Percentiles rank a stretch among this genome's conserved stretches.
phyloP scores from a whole-genome alignment of 2,888 invertebrate species.

The Lycocerus yunnanus region DNA sequence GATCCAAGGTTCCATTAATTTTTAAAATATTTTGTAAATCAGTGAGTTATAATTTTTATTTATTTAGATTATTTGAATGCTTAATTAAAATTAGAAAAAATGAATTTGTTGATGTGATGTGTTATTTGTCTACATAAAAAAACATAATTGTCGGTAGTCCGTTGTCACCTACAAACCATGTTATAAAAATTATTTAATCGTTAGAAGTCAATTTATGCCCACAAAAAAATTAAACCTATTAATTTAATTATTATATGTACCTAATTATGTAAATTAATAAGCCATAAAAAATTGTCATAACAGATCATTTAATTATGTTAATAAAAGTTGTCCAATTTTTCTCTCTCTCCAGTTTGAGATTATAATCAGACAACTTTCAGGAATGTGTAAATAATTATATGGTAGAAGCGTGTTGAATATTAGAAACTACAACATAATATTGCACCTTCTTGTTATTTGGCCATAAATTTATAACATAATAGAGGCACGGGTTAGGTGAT shows the following conservation, averaged over 20 bases:
- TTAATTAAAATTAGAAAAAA: too few relatives aligned
- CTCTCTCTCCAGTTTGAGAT: conserved; percentile 15
- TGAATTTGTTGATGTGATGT: too few relatives aligned
- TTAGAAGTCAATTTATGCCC: neutral
- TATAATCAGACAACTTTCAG: conserved; percentile 33
- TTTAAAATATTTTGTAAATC: neutral
- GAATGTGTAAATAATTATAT: conserved; percentile 37
- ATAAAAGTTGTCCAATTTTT: conserved; percentile 13
- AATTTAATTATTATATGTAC: neutral
- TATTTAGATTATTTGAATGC: too few relatives aligned
- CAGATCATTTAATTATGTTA: neutral
- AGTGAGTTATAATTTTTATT: too few relatives aligned
- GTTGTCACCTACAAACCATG: conserved; percentile 1
- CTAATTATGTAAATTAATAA: neutral
- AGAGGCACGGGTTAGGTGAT: conserved; percentile 33
- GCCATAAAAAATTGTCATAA: neutral
- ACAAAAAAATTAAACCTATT: neutral
- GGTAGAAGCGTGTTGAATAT: conserved; percentile 30
- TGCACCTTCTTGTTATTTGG: conserved; percentile 39
- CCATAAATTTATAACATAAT: conserved; percentile 33
- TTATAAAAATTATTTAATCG: neutral
- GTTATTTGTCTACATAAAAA: neutral
- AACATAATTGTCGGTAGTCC: neutral
- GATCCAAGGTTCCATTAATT: neutral
- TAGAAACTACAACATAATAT: conserved; percentile 33